Conservation (phyloP, 2,113 vertebrate genomes). For the Ageneiosus marmoratus region DNA sequence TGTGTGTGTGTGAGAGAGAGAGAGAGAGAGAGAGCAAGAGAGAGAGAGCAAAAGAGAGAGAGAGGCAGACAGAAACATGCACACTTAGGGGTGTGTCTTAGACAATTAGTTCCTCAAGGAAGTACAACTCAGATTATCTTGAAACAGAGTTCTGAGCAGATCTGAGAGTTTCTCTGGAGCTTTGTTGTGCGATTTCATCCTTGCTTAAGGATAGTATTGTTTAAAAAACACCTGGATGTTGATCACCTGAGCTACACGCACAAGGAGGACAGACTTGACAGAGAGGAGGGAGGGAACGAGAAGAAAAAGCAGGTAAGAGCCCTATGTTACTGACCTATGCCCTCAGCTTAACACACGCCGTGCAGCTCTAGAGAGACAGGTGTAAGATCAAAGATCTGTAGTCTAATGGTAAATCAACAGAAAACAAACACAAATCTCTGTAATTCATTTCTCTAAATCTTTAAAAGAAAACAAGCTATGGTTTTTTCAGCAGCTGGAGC, state of each 20-base stretch:
- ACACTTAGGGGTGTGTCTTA: slow-evolving; percentile 75
- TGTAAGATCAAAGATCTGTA: background rate
- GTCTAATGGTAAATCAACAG: background rate
- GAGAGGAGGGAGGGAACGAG: slow-evolving; percentile 64
- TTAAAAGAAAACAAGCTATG: background rate
- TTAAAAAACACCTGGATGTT: slow-evolving; percentile 53
- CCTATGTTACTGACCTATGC: slow-evolving; percentile 38
- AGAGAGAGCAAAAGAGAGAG: slow-evolving; percentile 54
- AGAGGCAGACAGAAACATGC: slow-evolving; percentile 46
- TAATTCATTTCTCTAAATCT: background rate
- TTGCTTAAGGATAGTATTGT: slow-evolving; percentile 55
- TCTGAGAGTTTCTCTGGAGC: slow-evolving; percentile 54
- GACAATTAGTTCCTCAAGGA: slow-evolving; percentile 82
- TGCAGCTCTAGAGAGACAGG: background rate
- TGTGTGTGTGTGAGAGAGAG: slow-evolving; percentile 17
- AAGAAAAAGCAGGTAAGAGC: slow-evolving; percentile 66
- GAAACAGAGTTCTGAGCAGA: slow-evolving; percentile 61
- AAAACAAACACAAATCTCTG: background rate
- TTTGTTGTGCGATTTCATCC: slow-evolving; percentile 38
- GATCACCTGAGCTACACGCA: slow-evolving; percentile 57
- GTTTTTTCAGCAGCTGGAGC: slow-evolving; percentile 6
- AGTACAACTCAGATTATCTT: slow-evolving; percentile 75
- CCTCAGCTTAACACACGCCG: background rate
- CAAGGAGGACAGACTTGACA: slow-evolving; percentile 52
- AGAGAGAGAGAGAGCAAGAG: slow-evolving; percentile 46